A percentile compares a stretch with the other conserved stretches of the same genome.
phyloP scores from a whole-genome alignment of 2,797 vertebrate species.

The Synaphobranchus kaupii region DNA sequence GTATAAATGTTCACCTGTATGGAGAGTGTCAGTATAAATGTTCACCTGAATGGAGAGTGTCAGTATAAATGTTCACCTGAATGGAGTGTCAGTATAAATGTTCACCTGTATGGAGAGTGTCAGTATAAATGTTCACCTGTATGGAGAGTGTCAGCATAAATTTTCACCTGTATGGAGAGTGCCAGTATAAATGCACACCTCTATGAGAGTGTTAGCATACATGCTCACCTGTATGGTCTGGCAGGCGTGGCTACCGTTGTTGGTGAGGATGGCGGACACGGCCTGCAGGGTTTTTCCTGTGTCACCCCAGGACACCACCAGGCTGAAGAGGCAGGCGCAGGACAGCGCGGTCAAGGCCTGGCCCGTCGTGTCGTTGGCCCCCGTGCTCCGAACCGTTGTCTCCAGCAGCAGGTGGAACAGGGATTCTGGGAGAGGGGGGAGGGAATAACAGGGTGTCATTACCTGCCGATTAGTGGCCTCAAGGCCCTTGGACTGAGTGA shows the following conservation, averaged over 20 bases:
- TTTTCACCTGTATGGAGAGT: constrained; percentile 80
- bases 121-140: constrained; percentile 71
- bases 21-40: constrained; percentile 36
- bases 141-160: constrained; percentile 63
- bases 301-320: constrained; percentile 98
- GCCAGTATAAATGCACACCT: constrained; percentile 67
- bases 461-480: neutral
- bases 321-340: constrained; percentile 97
- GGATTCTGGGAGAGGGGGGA: constrained; percentile 74
- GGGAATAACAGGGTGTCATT: neutral
- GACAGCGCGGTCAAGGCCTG: constrained; percentile 95
- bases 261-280: constrained; percentile 96
- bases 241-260: constrained; percentile 98
- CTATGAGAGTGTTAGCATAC: constrained; percentile 64
- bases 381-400: constrained; percentile 94
- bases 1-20: constrained; percentile 79
- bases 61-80: too few relatives aligned
- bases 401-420: constrained; percentile 96
- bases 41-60: constrained; percentile 82
- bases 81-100: neutral
- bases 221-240: constrained; percentile 89
- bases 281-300: constrained; percentile 95
- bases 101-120: constrained; percentile 82
- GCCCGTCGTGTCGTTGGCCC: constrained; percentile 91
- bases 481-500: neutral